Conservation (phyloP, 2,797 vertebrate genomes). For the Euphonia xanthogaster region DNA sequence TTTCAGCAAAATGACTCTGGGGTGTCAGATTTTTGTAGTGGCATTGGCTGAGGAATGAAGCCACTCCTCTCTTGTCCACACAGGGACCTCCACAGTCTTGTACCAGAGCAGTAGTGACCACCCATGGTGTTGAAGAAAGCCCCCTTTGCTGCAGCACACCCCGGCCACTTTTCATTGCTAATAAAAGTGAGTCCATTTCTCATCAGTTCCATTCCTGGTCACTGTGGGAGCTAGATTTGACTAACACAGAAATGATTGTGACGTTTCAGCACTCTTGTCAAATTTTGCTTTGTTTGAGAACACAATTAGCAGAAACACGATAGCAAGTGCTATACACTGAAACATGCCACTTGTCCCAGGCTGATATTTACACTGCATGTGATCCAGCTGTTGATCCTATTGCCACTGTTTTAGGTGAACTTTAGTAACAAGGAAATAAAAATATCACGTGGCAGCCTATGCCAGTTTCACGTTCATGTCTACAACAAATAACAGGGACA, state of each 20-base stretch:
- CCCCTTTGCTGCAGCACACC: background rate
- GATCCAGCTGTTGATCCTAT: background rate
- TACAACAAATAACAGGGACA: background rate
- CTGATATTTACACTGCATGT: background rate
- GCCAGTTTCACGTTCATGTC: background rate
- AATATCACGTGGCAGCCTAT: rapidly evolving
- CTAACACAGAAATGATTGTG: background rate
- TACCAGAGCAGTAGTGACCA: background rate
- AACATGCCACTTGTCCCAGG: background rate
- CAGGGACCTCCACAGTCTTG: background rate
- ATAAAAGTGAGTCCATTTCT: background rate
- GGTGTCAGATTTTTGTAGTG: background rate
- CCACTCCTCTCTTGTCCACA: rapidly evolving
- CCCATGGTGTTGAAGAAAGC: background rate
- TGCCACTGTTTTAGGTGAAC: background rate
- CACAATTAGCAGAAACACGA: background rate
- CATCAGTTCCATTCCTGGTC: background rate
- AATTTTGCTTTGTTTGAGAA: background rate
- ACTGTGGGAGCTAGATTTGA: background rate
- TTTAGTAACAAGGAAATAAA: background rate
- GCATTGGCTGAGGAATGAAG: background rate
- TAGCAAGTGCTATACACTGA: background rate
- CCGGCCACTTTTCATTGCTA: background rate
- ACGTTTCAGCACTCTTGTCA: background rate
- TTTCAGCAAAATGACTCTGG: background rate